Base-by-base conservation (phyloP, 2,113 vertebrate species). In the Irena cyanogastra region DNA sequence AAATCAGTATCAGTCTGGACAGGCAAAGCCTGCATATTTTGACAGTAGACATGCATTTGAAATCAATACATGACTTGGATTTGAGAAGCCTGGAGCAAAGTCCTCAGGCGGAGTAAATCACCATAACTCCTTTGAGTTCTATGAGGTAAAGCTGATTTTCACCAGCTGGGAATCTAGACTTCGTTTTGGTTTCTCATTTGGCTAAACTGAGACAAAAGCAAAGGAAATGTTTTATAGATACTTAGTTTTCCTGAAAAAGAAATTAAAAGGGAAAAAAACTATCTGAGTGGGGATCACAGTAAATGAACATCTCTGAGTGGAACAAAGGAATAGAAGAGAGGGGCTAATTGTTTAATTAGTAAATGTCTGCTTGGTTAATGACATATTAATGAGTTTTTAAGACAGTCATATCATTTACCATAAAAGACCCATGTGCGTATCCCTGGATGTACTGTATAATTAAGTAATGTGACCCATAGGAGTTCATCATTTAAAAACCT, bases 301-400 rank as follows among this genome's bases (percentile, higher is more conserved):
- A 98, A 97, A 97, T 90, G 94, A 98, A 90, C 93, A 95, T 97
- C 97, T 98, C 90, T 96, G 97, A 96, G 92, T 97, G 97, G 95
- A 98, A 98, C 97, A 98, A 98, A 98, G 96, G 95, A 98, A 97
- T 97, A 97, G 89, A 96, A 98, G 96, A 98, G 98, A 98, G 97
- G 97, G 97, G 97, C 98, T 98, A 98, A 98, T 98, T 98, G 98
- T 98, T 98, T 98, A 98, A 98, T 98, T 98, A 98, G 98, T 98
- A 98, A 98, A 98, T 98, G 98, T 98, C 98, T 98, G 97, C 98
- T 98, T 98, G 98, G 98, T 98, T 98, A 98, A 98, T 98, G 98
- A 98, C 97, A 98, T 98, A 98, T 98, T 98, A 98, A 98, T 98
- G 98, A 98, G 98, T 98, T 98, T 98, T 98, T 98, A 98, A 98